Conservation (phyloP, 2,888 invertebrate genomes). For the Oxystoma pomonae region DNA sequence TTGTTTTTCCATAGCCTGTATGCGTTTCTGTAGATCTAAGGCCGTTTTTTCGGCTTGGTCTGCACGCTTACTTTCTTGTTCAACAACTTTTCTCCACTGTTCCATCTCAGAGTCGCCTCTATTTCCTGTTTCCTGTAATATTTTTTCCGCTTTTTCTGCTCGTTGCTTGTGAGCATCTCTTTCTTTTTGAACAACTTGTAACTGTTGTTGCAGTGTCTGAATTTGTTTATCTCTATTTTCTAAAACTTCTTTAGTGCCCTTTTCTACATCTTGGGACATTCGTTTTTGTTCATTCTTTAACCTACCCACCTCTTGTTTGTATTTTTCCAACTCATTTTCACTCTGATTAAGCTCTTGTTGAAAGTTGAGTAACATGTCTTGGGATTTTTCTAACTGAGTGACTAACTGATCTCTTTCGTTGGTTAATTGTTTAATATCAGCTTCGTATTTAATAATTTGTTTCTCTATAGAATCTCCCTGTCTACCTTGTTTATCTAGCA, state of each 20-base stretch:
- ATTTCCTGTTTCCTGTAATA: constrained; percentile 67
- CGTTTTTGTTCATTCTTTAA: constrained; percentile 69
- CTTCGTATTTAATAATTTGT: constrained; percentile 78
- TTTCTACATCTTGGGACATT: constrained; percentile 65
- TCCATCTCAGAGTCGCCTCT: constrained; percentile 64
- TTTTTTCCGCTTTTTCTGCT: constrained; percentile 70
- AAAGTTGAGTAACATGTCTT: constrained; percentile 90
- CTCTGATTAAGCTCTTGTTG: constrained; percentile 83
- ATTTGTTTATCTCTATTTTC: constrained; percentile 70
- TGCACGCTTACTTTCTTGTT: constrained; percentile 72
- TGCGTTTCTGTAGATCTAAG: constrained; percentile 72
- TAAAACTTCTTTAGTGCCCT: constrained; percentile 65
- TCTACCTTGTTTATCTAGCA: constrained; percentile 73
- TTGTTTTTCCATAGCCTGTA: constrained; percentile 74
- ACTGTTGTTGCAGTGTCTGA: constrained; percentile 63
- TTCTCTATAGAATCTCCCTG: constrained; percentile 79
- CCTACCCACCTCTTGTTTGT: constrained; percentile 72
- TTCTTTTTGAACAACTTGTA: constrained; percentile 61
- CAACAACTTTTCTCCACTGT: constrained; percentile 76
- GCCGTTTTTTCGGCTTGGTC: constrained; percentile 77
- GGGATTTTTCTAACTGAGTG: constrained; percentile 85
- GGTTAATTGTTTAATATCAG: constrained; percentile 79
- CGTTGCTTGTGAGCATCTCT: constrained; percentile 61
- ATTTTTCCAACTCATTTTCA: constrained; percentile 76
- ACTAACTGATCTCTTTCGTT: constrained; percentile 85